Conservation (phyloP, 2,888 invertebrate species). For the Drosophila emarginata region DNA sequence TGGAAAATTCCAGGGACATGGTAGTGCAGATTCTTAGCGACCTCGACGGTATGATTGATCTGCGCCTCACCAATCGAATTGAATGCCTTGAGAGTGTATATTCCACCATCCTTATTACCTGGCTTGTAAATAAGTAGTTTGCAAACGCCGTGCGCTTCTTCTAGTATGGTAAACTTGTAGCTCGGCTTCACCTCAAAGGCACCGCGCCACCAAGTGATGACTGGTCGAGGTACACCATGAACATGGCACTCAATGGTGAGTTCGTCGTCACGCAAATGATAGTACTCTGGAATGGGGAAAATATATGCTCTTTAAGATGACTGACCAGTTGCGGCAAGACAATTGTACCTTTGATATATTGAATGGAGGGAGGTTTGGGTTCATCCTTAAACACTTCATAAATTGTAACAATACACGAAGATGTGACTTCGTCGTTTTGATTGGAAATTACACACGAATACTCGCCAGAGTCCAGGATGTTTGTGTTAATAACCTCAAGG, state of each 20-base stretch:
- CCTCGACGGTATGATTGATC: constrained; percentile 82
- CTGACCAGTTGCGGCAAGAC: constrained; percentile 68
- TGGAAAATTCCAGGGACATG: constrained; percentile 81
- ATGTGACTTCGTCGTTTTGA: constrained; percentile 87
- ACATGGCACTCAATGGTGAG: constrained; percentile 84
- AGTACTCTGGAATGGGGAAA: constrained; percentile 77
- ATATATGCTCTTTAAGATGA: neutral
- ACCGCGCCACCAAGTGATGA: constrained; percentile 81
- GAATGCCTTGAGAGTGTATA: constrained; percentile 87
- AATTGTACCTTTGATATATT: constrained; percentile 85
- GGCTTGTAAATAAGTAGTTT: constrained; percentile 84
- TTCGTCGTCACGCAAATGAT: constrained; percentile 84
- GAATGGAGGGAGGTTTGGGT: constrained; percentile 89
- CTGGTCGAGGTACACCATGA: constrained; percentile 81
- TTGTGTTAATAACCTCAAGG: constrained; percentile 85
- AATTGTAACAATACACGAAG: constrained; percentile 89
- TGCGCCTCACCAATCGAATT: constrained; percentile 86
- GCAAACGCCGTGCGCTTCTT: constrained; percentile 83
- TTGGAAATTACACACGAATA: constrained; percentile 89
- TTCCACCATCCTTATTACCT: constrained; percentile 85
- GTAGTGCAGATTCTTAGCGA: constrained; percentile 84
- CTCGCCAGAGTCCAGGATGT: constrained; percentile 86
- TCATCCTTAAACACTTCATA: constrained; percentile 88
- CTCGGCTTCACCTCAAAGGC: constrained; percentile 79
- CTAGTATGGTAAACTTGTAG: constrained; percentile 81